Percentiles rank a stretch among this genome's conserved stretches.
phyloP scores from a whole-genome alignment of 2,888 invertebrate species.

The Meliscaeva auricollis region DNA sequence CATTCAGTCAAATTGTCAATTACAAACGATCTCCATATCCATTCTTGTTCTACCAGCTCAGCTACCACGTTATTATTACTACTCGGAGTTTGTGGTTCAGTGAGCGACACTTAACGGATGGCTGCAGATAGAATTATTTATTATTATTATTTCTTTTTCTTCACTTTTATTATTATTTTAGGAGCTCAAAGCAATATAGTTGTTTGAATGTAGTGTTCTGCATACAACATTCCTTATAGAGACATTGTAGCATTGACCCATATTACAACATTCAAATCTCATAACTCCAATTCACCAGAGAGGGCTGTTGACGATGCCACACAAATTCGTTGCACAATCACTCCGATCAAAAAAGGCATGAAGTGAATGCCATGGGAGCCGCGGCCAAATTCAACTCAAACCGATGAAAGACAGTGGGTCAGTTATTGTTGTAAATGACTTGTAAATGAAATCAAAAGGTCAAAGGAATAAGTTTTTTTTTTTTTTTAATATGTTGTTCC shows the following conservation, averaged over 20 bases:
- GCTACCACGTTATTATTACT: background rate
- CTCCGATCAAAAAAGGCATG: slow-evolving; percentile 52
- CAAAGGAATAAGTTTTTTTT: too few relatives aligned
- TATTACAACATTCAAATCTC: slow-evolving; percentile 61
- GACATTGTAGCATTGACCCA: slow-evolving; percentile 69
- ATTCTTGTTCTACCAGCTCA: slow-evolving; percentile 54
- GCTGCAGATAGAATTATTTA: slow-evolving; percentile 34
- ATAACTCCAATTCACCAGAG: slow-evolving; percentile 57
- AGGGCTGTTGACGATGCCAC: slow-evolving; percentile 28
- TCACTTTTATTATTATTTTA: slow-evolving; percentile 7
- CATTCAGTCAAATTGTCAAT: slow-evolving; percentile 72
- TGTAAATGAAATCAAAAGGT: background rate
- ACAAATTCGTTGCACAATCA: slow-evolving; percentile 64
- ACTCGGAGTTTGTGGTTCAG: slow-evolving; percentile 48
- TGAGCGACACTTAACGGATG: slow-evolving; percentile 52
- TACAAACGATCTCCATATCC: slow-evolving; percentile 55
- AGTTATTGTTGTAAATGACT: background rate
- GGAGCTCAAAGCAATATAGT: slow-evolving; percentile 4
- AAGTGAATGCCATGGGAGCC: slow-evolving; percentile 61
- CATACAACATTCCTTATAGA: slow-evolving; percentile 28
- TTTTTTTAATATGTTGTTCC: too few relatives aligned
- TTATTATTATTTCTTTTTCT: background rate
- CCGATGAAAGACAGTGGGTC: background rate
- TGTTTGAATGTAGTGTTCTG: slow-evolving; percentile 31
- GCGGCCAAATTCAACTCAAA: background rate